A percentile compares a stretch with the other conserved stretches of the same genome.
Conservation (phyloP, 2,113 vertebrate species). For the Penelope pileata region DNA sequence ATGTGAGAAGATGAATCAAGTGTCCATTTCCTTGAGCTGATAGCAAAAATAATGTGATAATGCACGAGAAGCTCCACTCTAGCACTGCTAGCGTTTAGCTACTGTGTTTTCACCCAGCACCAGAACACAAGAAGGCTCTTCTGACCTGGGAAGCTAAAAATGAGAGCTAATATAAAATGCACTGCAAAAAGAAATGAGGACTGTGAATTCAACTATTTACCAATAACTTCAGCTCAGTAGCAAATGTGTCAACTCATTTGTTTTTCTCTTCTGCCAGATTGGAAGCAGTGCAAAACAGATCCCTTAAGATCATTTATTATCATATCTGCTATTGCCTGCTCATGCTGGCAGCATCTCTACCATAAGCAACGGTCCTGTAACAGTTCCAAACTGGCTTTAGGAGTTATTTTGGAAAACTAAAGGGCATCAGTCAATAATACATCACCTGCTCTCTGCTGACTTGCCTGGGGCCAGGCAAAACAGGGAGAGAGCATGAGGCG, state of each 20-base stretch:
- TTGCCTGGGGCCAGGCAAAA: not conserved
- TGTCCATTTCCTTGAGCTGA: slow-evolving; percentile 54
- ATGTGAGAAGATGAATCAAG: slow-evolving; percentile 48
- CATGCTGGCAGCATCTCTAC: not conserved
- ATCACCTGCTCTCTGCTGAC: not conserved
- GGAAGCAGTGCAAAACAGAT: not conserved
- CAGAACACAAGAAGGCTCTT: not conserved
- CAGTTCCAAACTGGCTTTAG: not conserved
- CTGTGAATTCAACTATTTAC: not conserved
- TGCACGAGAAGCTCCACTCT: not conserved
- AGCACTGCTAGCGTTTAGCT: not conserved
- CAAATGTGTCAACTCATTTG: not conserved
- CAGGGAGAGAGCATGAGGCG: not conserved
- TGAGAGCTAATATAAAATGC: not conserved
- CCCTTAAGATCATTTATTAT: not conserved
- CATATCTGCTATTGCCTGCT: not conserved
- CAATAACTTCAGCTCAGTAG: not conserved
- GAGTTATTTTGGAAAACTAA: not conserved
- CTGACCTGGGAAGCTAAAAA: not conserved
- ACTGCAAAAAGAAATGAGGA: fast-evolving
- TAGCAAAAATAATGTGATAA: slow-evolving; percentile 24
- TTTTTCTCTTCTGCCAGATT: not conserved
- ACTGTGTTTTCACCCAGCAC: not conserved
- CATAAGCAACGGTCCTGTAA: not conserved
- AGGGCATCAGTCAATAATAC: not conserved